Evolutionary conservation across 1,140 invertebrate species (phyloP), one percentile per base, ranked within the genome.

Genomic region (Agrilus planipennis): DNA sequence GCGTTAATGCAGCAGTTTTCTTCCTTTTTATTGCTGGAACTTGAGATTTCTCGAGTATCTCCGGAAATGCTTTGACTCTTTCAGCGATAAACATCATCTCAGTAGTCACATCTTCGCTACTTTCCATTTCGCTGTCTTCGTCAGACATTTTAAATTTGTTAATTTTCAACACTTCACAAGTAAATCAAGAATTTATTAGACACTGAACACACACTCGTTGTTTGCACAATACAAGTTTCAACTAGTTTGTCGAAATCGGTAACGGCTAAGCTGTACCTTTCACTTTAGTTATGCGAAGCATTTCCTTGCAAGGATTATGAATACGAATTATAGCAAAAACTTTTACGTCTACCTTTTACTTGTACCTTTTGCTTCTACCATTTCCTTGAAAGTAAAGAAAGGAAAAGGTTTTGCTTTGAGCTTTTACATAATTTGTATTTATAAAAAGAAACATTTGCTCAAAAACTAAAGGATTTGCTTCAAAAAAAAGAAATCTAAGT

Each of bases 1-100:
- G 11, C 21, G 2, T 17, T 37, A 39, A 28, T 38, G 34, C 15
- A 14, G 17, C 32, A 20, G 16, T 12, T 38, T 42, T 42, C 15
- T 39, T 30, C 28, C n/a, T 9, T 16, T 28, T 42, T 12, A 42
- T 39, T 14, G 11, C 12, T 36, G 41, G 35, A 38, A 42, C 17
- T 42, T 41, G 39, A 20, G 30, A 41, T 42, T 42, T 40, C 18
- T 34, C 41, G 14, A 42, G 23, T 16, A 42, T 42, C 32, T 18
- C 41, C 20, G 34, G 41, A 38, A 7, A 42, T 19, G 2, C 14
- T 27, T 23, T n/a, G 11, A 41, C 14, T 20, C 25, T 3, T 42
- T 42, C 34, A 25, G 28, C 41, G 17, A 42, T 39, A 39, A 42
- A 42, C 15, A 19, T 19, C 28, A 18, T 22, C 23, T 42, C 41